phyloP scores from a whole-genome alignment of 92 coral and sea anemone species.

The Meandrina meandrites region DNA sequence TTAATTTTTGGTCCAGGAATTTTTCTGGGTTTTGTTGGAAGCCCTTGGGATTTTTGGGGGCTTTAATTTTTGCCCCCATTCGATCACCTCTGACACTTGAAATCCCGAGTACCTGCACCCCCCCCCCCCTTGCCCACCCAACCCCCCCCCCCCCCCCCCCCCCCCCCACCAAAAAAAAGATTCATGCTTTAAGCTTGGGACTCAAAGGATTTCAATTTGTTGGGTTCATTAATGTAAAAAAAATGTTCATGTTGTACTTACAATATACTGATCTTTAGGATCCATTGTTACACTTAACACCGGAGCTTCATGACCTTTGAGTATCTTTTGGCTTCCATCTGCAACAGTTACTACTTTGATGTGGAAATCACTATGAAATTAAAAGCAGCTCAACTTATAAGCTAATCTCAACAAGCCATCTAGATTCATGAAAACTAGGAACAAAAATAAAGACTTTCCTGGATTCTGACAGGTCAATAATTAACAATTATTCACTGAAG shows the following conservation, averaged over 20 bases:
- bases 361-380: constrained; percentile 74
- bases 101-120: too few relatives aligned
- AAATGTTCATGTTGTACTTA: constrained; percentile 19
- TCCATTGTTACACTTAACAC: constrained; percentile 85
- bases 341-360: constrained; percentile 80
- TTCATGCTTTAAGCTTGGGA: not conserved
- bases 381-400: not conserved
- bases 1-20: too few relatives aligned
- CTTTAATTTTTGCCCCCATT: too few relatives aligned
- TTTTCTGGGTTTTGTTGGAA: too few relatives aligned
- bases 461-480: not conserved
- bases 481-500: too few relatives aligned
- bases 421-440: too few relatives aligned
- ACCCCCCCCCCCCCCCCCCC: too few relatives aligned
- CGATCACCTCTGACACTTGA: too few relatives aligned
- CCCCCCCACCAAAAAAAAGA: too few relatives aligned
- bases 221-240: not conserved
- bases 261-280: constrained; percentile 85
- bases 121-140: too few relatives aligned
- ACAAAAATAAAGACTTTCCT: too few relatives aligned
- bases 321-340: constrained; percentile 82
- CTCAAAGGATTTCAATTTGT: not conserved
- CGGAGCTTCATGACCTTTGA: constrained; percentile 93
- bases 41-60: too few relatives aligned
- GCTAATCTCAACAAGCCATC: not conserved